A percentile compares a stretch with the other conserved stretches of the same genome.
phyloP scores from a whole-genome alignment of 2,113 vertebrate genomes.

The Bothrops jararaca region DNA sequence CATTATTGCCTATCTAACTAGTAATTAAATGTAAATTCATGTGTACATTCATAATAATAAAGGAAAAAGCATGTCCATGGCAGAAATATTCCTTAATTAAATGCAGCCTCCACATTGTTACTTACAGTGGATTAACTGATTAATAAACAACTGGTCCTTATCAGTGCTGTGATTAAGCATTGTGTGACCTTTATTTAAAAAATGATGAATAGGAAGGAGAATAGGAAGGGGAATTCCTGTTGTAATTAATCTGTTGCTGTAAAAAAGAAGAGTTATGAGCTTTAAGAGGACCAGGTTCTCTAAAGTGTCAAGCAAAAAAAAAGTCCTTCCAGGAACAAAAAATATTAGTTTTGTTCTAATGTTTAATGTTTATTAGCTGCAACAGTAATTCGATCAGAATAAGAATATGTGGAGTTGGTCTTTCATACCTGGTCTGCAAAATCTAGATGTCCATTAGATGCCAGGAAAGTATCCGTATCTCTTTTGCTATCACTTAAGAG shows the following conservation, averaged over 20 bases:
- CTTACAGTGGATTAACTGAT: constrained; percentile 1
- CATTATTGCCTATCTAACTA: not conserved
- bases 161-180: not conserved
- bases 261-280: not conserved
- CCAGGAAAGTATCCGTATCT: too few relatives aligned
- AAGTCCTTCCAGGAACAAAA: not conserved
- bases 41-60: not conserved
- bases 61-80: not conserved
- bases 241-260: not conserved
- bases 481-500: not conserved
- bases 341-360: not conserved
- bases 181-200: not conserved
- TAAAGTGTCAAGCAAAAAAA: not conserved
- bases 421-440: not conserved
- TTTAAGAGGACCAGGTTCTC: not conserved
- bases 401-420: not conserved
- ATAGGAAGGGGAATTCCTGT: not conserved
- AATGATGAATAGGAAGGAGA: not conserved
- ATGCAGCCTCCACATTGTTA: not conserved
- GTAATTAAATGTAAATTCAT: not conserved
- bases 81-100: constrained; percentile 14
- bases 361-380: not conserved
- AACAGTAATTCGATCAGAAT: not conserved
- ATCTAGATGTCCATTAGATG: not conserved
- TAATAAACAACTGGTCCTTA: not conserved